Conservation (phyloP, 2,113 vertebrate species). For the Pituophis catenifer region DNA sequence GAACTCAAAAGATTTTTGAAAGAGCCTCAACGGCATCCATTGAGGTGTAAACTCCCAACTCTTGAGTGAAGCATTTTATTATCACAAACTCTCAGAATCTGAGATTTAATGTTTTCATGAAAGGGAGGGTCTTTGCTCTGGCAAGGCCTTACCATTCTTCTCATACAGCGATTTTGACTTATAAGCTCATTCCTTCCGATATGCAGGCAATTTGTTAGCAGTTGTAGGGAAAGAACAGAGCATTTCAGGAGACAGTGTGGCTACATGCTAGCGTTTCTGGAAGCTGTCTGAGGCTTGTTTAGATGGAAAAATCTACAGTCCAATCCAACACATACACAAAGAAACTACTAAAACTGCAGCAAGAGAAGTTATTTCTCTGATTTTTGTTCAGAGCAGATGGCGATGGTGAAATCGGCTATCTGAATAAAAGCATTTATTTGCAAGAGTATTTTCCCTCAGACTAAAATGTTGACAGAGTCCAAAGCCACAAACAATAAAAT, state of each 20-base stretch:
- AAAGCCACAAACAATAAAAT: not conserved
- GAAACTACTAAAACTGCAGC: not conserved
- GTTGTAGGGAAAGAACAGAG: constrained; percentile 14
- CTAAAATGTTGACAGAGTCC: not conserved
- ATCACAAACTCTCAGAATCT: not conserved
- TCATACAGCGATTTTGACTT: constrained; percentile 9
- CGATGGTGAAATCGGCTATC: not conserved
- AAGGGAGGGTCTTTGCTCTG: not conserved
- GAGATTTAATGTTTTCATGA: not conserved
- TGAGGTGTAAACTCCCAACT: not conserved
- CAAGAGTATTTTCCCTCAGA: not conserved
- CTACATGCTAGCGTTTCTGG: constrained; percentile 16
- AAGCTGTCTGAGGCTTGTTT: constrained; percentile 14
- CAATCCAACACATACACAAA: constrained; percentile 33
- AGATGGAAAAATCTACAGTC: constrained; percentile 27
- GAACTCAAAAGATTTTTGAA: not conserved
- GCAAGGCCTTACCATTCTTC: not conserved
- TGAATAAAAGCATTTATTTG: not conserved
- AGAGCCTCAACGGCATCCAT: not conserved
- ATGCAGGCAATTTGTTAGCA: constrained; percentile 13
- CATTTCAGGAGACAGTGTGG: constrained; percentile 27
- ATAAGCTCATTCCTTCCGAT: constrained; percentile 6
- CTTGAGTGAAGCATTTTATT: not conserved
- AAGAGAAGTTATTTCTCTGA: not conserved
- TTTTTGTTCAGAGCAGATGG: not conserved